Percentiles rank a stretch among this genome's conserved stretches.
These are phyloP conservation scores for Tetramorium alpestre DNA, from an alignment of 1,140 invertebrate species.

Conservation along the genomic window DNA sequence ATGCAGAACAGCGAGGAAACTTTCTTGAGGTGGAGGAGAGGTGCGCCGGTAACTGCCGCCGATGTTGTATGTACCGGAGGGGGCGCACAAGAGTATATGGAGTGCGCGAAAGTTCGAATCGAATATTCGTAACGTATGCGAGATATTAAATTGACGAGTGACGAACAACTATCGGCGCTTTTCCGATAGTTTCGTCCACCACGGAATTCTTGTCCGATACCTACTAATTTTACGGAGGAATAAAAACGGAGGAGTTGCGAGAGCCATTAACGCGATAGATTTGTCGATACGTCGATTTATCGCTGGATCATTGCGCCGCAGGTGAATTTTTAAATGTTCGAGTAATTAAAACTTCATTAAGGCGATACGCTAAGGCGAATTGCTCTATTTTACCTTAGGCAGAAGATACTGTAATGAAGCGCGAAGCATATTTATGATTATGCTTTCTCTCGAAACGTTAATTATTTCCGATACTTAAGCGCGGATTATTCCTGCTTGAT, in stretches of 20 bases:
- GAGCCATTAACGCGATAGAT: conserved; percentile 14
- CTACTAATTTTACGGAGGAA: background rate
- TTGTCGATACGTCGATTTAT: conserved; percentile 23
- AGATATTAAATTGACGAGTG: conserved; percentile 72
- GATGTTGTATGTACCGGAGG: conserved; percentile 45
- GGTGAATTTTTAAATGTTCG: conserved; percentile 26
- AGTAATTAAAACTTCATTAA: conserved; percentile 59
- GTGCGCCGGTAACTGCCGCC: conserved; percentile 71
- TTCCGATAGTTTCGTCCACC: conserved; percentile 46
- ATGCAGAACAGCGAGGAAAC: conserved; percentile 83
- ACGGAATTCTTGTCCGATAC: conserved; percentile 44
- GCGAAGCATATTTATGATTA: conserved; percentile 54
- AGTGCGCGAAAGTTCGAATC: conserved; percentile 69
- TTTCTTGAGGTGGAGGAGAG: conserved; percentile 78
- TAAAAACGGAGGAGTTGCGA: background rate
- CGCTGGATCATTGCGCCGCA: conserved; percentile 10
- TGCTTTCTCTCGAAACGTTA: conserved; percentile 47
- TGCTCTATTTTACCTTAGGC: conserved; percentile 18
- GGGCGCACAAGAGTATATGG: conserved; percentile 32
- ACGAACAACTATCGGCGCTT: conserved; percentile 53
- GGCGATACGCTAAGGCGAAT: conserved; percentile 8
- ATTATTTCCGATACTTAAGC: conserved; percentile 60
- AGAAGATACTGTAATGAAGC: conserved; percentile 27
- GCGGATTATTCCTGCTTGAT: conserved; percentile 34
- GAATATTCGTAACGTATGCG: conserved; percentile 64